phyloP scores from a whole-genome alignment of 2,113 vertebrate species.

The Dasyurus viverrinus region DNA sequence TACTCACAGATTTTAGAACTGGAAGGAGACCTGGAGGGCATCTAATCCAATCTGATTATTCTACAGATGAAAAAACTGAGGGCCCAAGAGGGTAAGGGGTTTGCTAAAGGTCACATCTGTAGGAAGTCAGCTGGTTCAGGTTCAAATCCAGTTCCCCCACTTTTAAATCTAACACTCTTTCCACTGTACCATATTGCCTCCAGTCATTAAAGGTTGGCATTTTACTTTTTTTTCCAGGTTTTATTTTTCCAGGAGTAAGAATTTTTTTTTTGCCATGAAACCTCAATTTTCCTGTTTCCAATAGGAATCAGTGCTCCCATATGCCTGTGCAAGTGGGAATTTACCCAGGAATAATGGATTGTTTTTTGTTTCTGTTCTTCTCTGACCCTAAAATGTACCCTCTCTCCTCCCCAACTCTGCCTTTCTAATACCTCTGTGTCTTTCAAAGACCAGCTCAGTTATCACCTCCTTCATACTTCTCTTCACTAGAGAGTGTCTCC shows the following conservation, averaged over 20 bases:
- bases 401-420: neutral
- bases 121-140: neutral
- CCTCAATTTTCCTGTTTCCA: neutral
- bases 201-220: neutral
- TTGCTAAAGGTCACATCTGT: neutral
- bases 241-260: conserved; percentile 28
- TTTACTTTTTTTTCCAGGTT: conserved; percentile 45
- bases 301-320: neutral
- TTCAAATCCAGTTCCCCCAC: neutral
- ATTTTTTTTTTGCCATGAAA: conserved; percentile 42
- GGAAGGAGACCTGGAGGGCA: neutral
- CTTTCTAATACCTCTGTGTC: neutral
- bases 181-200: neutral
- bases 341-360: neutral
- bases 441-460: neutral
- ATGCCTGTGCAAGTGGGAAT: neutral
- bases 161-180: neutral
- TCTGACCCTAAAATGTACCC: neutral
- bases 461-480: neutral
- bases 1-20: neutral
- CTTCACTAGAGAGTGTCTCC: neutral
- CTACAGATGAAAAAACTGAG: neutral
- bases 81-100: neutral
- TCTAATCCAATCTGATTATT: neutral
- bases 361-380: neutral